Evolutionary conservation across 37 sponge, comb jelly and placozoan genomes (phyloP).

Genomic region (Ephydatia muelleri): DNA sequence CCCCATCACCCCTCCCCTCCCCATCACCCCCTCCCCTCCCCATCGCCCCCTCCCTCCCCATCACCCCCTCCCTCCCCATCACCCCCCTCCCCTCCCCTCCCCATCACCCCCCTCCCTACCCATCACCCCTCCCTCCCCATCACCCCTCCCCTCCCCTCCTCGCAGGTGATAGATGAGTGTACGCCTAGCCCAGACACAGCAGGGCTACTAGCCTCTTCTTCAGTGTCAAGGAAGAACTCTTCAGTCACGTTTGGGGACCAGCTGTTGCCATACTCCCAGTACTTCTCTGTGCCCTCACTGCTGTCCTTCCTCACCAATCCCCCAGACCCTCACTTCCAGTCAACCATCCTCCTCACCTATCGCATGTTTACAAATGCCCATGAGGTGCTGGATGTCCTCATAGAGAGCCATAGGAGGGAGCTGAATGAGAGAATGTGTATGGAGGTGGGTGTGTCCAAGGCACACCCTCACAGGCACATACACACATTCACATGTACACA

Average conservation of each 20-base stretch:
- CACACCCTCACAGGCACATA: too few species aligned
- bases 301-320: slow-evolving; percentile 51
- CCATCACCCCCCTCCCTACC: not conserved
- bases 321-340: slow-evolving; percentile 48
- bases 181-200: too few species aligned
- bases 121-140: not conserved
- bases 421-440: slow-evolving; percentile 3
- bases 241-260: too few species aligned
- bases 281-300: slow-evolving; percentile 43
- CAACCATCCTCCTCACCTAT: slow-evolving; percentile 68
- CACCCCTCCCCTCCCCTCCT: not conserved
- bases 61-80: not conserved
- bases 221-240: too few species aligned
- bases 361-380: slow-evolving; percentile 68
- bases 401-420: slow-evolving; percentile 48
- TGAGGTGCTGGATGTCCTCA: slow-evolving; percentile 58
- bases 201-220: too few species aligned
- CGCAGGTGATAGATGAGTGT: too few species aligned
- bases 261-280: not conserved
- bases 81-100: not conserved
- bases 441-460: slow-evolving; percentile 2
- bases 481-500: not conserved
- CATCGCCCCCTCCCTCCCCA: not conserved
- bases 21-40: not conserved
- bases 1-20: not conserved